Percentiles rank a stretch among this genome's conserved stretches.
phyloP scores from a whole-genome alignment of 1,140 invertebrate genomes.

The Phthorimaea operculella region DNA sequence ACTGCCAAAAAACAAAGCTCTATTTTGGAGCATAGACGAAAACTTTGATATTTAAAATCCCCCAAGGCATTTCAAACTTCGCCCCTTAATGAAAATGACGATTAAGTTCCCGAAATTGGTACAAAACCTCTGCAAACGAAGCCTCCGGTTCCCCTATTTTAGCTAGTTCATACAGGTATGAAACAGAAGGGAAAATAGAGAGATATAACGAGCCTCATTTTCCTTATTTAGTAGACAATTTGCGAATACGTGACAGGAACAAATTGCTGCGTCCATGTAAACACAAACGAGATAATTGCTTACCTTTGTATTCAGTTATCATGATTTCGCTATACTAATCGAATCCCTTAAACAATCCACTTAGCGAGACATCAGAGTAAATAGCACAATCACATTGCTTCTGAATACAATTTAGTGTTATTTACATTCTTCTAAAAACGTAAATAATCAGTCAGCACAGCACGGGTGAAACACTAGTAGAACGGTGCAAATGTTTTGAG shows the following conservation, averaged over 20 bases:
- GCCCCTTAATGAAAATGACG: constrained; percentile 1
- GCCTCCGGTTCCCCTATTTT: neutral
- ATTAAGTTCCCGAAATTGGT: neutral
- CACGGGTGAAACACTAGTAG: neutral
- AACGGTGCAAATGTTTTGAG: neutral
- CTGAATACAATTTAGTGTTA: constrained; percentile 28
- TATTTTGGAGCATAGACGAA: neutral
- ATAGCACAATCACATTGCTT: constrained; percentile 30
- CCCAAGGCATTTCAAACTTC: neutral
- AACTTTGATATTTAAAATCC: neutral
- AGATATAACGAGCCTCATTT: too few relatives aligned
- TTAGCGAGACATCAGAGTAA: constrained; percentile 23
- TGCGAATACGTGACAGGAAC: too few relatives aligned
- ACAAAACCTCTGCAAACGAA: neutral
- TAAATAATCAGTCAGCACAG: constrained; percentile 13
- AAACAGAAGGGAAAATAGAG: neutral
- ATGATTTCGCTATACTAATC: neutral
- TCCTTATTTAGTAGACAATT: too few relatives aligned
- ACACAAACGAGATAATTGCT: constrained; percentile 8
- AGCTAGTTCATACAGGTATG: neutral
- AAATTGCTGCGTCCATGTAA: too few relatives aligned
- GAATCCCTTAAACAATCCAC: constrained; percentile 22
- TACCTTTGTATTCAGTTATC: constrained; percentile 12
- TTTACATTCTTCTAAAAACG: constrained; percentile 29
- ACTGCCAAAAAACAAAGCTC: neutral